Percentiles rank a stretch among this genome's conserved stretches.
These are phyloP conservation scores for Equus przewalskii DNA, from an alignment of 2,113 vertebrate genomes.

Conservation along the genomic window DNA sequence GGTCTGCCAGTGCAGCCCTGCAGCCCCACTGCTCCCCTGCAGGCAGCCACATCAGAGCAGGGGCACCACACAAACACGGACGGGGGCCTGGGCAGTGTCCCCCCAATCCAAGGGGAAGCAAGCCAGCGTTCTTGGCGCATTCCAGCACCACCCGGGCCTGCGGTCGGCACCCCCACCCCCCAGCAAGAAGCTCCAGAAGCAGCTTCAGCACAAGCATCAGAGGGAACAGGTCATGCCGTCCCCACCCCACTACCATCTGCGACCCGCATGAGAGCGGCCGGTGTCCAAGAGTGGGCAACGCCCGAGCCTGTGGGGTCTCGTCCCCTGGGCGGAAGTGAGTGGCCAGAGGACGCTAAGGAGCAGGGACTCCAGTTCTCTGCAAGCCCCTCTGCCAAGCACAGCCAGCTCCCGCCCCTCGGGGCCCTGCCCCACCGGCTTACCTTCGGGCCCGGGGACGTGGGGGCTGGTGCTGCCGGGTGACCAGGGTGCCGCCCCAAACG, in stretches of 20 bases:
- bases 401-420: background rate
- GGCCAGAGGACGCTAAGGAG: background rate
- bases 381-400: background rate
- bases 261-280: no score
- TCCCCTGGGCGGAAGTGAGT: background rate
- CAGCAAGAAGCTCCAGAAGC: background rate
- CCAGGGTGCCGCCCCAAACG: conserved; percentile 93
- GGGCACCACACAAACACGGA: fast-evolving
- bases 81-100: background rate
- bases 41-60: background rate
- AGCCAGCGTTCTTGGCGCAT: background rate
- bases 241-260: background rate
- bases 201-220: background rate
- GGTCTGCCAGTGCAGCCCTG: background rate
- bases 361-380: background rate
- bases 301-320: background rate
- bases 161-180: background rate
- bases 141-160: background rate
- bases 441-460: conserved; percentile 91
- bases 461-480: conserved; percentile 93
- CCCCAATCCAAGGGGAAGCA: background rate
- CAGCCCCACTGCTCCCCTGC: background rate
- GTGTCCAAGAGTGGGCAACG: background rate
- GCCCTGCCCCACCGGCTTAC: conserved; percentile 89
- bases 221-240: no score